Percentiles rank a stretch among this genome's conserved stretches.
Evolutionary conservation across 2,888 invertebrate species (phyloP).

Genomic region (Shargacucullia verbasci): DNA sequence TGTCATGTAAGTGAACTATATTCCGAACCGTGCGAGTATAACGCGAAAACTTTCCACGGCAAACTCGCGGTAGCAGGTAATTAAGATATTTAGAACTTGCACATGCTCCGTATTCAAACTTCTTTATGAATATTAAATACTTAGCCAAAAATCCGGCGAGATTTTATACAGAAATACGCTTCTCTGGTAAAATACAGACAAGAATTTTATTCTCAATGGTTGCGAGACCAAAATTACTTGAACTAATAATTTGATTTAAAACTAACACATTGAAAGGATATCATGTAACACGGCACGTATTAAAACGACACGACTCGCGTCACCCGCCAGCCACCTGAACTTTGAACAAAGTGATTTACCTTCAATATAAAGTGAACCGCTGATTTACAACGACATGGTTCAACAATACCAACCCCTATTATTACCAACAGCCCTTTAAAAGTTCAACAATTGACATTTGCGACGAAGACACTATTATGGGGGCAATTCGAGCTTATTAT

Average conservation of each 20-base stretch:
- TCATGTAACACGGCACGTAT: conserved; percentile 12
- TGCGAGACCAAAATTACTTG: no score
- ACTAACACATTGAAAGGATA: not conserved
- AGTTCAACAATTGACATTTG: conserved; percentile 86
- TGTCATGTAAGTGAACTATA: conserved; percentile 48
- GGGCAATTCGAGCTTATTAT: conserved; percentile 71
- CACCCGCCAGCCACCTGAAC: conserved; percentile 64
- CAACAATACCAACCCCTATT: conserved; percentile 72
- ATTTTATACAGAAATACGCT: conserved; percentile 16
- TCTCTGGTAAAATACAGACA: conserved; percentile 5
- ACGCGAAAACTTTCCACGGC: conserved; percentile 46
- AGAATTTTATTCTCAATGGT: not conserved
- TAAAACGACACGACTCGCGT: conserved; percentile 27
- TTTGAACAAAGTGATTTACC: conserved; percentile 74
- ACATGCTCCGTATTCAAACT: conserved; percentile 51
- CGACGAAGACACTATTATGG: conserved; percentile 75
- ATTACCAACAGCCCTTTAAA: conserved; percentile 75
- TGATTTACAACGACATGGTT: conserved; percentile 82
- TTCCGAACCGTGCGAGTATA: conserved; percentile 42
- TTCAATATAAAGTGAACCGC: conserved; percentile 72
- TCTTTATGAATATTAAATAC: conserved; percentile 56
- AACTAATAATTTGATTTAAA: not conserved
- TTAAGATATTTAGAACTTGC: conserved; percentile 64
- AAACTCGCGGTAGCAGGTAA: conserved; percentile 55
- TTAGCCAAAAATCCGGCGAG: conserved; percentile 30